phyloP scores from a whole-genome alignment of 53 echinoderm and acorn worm genomes.

The Echinarachnius parma region DNA sequence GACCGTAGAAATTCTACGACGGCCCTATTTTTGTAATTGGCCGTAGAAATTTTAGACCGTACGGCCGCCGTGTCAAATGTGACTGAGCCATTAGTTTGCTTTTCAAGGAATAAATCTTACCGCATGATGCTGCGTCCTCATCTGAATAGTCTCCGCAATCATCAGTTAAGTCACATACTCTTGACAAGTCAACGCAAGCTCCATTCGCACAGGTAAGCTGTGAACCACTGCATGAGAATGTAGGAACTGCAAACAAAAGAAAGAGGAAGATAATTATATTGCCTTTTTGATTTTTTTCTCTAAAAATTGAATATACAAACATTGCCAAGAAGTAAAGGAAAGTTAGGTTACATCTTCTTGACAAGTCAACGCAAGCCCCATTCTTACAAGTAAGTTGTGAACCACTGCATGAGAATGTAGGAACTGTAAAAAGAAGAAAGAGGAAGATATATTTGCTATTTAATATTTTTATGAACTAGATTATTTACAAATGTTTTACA shows the following conservation, averaged over 20 bases:
- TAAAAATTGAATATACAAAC: no score
- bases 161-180: slow-evolving; percentile 47
- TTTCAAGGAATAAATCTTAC: slow-evolving; percentile 10
- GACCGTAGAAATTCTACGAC: no score
- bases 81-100: no score
- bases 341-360: slow-evolving; percentile 37
- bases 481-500: no score
- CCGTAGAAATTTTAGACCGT: no score
- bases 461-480: no score
- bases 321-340: no score
- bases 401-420: not conserved
- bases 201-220: slow-evolving; percentile 16
- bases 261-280: no score
- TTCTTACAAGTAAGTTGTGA: slow-evolving; percentile 11
- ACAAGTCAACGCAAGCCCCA: slow-evolving; percentile 22
- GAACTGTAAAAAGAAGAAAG: not conserved
- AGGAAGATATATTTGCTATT: no score
- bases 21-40: no score
- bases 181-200: slow-evolving; percentile 17
- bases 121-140: slow-evolving; percentile 39
- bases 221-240: slow-evolving; percentile 1
- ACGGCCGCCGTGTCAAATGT: no score
- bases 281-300: no score
- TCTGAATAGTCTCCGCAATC: slow-evolving; percentile 56
- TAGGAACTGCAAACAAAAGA: not conserved